Percentiles rank a stretch among this genome's conserved stretches.
phyloP scores from a whole-genome alignment of 2,888 invertebrate genomes.

The Caenorhabditis afra region DNA sequence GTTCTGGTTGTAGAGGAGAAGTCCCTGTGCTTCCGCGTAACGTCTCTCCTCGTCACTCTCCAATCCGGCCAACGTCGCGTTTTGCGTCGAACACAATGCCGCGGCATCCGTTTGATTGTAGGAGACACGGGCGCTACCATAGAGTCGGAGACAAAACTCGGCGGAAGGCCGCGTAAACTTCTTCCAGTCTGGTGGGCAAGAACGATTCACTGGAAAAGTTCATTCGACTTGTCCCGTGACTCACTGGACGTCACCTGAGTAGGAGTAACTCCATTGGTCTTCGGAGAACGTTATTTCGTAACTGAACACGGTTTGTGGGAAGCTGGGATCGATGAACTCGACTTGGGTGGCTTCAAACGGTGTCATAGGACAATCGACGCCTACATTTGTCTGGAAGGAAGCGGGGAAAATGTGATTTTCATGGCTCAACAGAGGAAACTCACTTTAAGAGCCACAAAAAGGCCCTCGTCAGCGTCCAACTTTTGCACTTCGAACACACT shows the following conservation, averaged over 20 bases:
- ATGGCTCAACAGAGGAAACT: not conserved
- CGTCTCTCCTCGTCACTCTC: constrained; percentile 12
- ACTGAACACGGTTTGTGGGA: not conserved
- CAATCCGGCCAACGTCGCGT: constrained; percentile 18
- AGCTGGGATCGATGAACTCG: not conserved
- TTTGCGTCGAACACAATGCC: not conserved
- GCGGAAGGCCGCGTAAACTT: constrained; percentile 1
- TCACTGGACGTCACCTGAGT: not conserved
- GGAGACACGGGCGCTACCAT: not conserved
- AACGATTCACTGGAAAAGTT: constrained; percentile 5
- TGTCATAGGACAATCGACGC: not conserved
- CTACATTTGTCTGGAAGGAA: too few species aligned
- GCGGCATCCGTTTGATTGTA: constrained; percentile 1
- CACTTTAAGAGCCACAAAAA: constrained; percentile 24
- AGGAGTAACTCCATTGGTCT: not conserved
- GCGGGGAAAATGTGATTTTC: not conserved
- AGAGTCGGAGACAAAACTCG: constrained; percentile 18
- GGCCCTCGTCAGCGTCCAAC: not conserved
- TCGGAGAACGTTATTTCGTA: not conserved
- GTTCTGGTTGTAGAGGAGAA: not conserved
- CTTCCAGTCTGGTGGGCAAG: constrained; percentile 21
- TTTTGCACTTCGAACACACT: constrained; percentile 1
- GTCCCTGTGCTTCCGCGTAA: not conserved
- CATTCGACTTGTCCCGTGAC: not conserved
- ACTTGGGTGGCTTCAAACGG: not conserved